phyloP scores from a whole-genome alignment of 2,113 vertebrate species.

The Pygoscelis adeliae region DNA sequence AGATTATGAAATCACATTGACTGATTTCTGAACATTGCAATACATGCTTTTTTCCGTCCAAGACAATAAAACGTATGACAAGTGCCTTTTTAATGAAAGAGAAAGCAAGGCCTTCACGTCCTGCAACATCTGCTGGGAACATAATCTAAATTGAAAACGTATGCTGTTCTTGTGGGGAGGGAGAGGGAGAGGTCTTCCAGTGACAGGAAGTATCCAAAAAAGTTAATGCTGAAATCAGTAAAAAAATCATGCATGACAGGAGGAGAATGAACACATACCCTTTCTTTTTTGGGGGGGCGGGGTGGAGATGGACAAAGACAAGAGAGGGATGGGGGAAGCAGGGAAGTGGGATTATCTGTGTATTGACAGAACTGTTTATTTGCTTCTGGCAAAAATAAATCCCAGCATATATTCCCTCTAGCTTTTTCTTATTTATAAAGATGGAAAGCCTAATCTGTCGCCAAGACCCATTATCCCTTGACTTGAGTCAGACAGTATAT shows the following conservation, averaged over 20 bases:
- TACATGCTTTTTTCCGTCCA: slow-evolving; percentile 47
- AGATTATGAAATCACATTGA: slow-evolving; percentile 21
- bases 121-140: slow-evolving; percentile 68
- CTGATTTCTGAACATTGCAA: slow-evolving; percentile 37
- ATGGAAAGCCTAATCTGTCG: slow-evolving; percentile 13
- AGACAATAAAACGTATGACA: slow-evolving; percentile 48
- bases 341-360: slow-evolving; percentile 36
- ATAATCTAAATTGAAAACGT: slow-evolving; percentile 75
- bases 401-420: slow-evolving; percentile 16
- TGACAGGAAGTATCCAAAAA: slow-evolving; percentile 60
- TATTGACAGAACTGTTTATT: slow-evolving; percentile 64
- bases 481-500: slow-evolving; percentile 33
- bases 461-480: neutral
- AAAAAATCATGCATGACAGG: slow-evolving; percentile 54
- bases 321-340: neutral
- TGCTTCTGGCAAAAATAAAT: slow-evolving; percentile 64
- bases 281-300: neutral
- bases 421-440: slow-evolving; percentile 52
- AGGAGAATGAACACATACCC: slow-evolving; percentile 26
- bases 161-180: slow-evolving; percentile 24
- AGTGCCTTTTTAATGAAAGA: slow-evolving; percentile 63
- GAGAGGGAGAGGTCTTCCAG: slow-evolving; percentile 14
- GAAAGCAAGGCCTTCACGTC: slow-evolving; percentile 59
- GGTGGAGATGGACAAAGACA: neutral
- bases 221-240: slow-evolving; percentile 48